These are phyloP conservation scores for Sylvilagus floridanus DNA, from an alignment of 2,797 vertebrate genomes.

Conservation along the genomic window DNA sequence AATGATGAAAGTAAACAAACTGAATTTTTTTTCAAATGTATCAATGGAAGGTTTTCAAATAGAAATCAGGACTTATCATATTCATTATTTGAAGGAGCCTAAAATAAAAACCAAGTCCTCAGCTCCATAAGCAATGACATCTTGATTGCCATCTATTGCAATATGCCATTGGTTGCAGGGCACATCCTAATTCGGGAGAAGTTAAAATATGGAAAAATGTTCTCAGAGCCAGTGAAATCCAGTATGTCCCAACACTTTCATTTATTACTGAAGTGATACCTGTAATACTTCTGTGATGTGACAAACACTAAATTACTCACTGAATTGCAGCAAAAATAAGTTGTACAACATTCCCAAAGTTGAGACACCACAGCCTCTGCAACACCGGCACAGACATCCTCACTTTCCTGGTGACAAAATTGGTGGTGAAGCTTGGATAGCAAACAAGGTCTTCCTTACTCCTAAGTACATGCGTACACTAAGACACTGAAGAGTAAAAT, in stretches of 20 bases:
- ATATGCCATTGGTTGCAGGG: neutral
- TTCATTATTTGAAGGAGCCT: neutral
- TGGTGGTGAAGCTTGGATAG: neutral
- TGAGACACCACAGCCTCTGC: neutral
- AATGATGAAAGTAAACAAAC: no score
- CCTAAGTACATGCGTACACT: neutral
- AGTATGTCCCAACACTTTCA: neutral
- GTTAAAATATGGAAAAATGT: neutral
- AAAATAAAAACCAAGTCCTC: neutral
- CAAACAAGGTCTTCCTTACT: neutral
- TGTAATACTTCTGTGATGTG: neutral
- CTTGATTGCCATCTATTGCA: neutral
- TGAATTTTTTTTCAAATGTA: no score
- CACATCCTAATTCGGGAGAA: neutral
- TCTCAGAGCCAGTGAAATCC: neutral
- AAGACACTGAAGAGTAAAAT: neutral
- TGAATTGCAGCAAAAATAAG: neutral
- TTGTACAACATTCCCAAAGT: fast-evolving
- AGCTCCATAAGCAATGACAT: neutral
- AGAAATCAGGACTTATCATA: neutral
- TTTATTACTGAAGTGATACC: neutral
- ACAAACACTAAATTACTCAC: neutral
- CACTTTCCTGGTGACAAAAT: neutral
- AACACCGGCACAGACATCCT: neutral
- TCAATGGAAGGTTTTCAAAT: neutral